Evolutionary conservation across 2,113 vertebrate species (phyloP).

Genomic region (Leptosomus discolor): DNA sequence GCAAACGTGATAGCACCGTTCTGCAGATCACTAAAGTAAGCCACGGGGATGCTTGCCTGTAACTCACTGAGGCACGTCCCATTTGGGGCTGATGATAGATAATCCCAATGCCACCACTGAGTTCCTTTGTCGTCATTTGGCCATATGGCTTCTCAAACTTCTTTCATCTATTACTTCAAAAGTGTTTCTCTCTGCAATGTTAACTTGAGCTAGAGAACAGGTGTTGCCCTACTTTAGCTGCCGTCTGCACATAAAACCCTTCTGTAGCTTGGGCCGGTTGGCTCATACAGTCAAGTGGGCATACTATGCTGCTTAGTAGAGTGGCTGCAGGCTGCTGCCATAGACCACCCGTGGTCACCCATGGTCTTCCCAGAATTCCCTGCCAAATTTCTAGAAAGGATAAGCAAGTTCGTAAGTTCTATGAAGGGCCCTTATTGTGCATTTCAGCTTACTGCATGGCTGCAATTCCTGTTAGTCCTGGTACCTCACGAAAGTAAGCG

Average conservation of each 20-base stretch:
- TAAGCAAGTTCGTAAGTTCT: neutral
- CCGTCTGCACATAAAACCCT: conserved; percentile 9
- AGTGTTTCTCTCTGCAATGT: neutral
- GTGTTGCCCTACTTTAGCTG: conserved; percentile 39
- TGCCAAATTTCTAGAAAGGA: neutral
- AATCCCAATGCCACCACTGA: neutral
- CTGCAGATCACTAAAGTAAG: neutral
- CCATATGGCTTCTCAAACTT: neutral
- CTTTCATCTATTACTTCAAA: neutral
- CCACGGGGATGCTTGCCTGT: neutral
- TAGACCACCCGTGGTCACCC: neutral
- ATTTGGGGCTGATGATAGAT: neutral
- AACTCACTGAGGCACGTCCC: rapidly evolving
- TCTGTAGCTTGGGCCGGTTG: neutral
- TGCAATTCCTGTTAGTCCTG: neutral
- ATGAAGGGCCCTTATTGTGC: neutral
- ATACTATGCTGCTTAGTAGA: neutral
- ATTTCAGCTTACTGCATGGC: neutral
- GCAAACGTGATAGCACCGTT: neutral
- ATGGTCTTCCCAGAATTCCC: neutral
- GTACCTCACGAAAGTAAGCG: rapidly evolving
- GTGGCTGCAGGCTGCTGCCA: neutral
- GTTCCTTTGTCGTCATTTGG: neutral
- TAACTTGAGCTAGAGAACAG: conserved; percentile 5
- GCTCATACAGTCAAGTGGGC: neutral